Percentiles rank a stretch among this genome's conserved stretches.
These are phyloP conservation scores for Calycopis cecrops DNA, from an alignment of 1,140 invertebrate genomes.

Conservation along the genomic window DNA sequence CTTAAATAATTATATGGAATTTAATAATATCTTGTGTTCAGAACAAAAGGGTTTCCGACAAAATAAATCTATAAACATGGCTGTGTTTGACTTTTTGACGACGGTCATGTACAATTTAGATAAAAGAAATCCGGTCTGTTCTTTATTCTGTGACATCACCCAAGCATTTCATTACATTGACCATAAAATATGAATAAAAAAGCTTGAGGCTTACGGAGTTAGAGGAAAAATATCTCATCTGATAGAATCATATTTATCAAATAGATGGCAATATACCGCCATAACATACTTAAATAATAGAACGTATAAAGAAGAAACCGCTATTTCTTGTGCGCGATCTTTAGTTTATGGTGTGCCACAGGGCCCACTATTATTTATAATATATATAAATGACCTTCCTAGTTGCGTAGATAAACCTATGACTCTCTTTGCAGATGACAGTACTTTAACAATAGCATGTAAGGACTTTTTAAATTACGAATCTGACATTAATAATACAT, in stretches of 20 bases:
- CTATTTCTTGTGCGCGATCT: not conserved
- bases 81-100: not conserved
- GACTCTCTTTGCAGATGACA: too few relatives aligned
- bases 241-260: not conserved
- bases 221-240: not conserved
- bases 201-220: not conserved
- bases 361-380: too few relatives aligned
- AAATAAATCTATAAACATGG: not conserved
- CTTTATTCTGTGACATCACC: not conserved
- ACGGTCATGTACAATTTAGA: not conserved
- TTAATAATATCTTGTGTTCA: not conserved
- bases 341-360: too few relatives aligned
- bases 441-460: too few relatives aligned
- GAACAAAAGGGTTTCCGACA: not conserved
- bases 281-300: not conserved
- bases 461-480: too few relatives aligned
- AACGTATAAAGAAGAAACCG: not conserved
- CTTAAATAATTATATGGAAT: not conserved
- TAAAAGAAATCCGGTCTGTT: slow-evolving; percentile 1
- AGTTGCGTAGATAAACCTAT: too few relatives aligned
- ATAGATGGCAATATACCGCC: not conserved
- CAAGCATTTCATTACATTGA: not conserved
- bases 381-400: too few relatives aligned
- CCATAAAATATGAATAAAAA: not conserved
- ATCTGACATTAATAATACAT: too few relatives aligned